Evolutionary conservation across 2,113 vertebrate species (phyloP).

Genomic region (Fulmarus glacialis): DNA sequence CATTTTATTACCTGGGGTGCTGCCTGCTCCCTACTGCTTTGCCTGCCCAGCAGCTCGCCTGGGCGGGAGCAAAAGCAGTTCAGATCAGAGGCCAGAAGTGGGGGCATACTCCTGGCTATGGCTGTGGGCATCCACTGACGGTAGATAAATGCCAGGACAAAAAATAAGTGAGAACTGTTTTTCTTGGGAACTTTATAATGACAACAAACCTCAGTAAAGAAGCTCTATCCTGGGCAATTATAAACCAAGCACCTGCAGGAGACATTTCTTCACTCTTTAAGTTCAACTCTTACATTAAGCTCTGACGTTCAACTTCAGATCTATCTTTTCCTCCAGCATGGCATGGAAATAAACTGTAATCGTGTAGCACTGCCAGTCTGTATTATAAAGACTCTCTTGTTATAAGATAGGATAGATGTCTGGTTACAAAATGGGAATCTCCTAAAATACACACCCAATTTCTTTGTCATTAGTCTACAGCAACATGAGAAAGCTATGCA

Average conservation of each 20-base stretch:
- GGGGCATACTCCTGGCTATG: not conserved
- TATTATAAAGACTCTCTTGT: not conserved
- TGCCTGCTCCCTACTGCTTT: constrained; percentile 33
- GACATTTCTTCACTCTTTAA: not conserved
- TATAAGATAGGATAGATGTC: not conserved
- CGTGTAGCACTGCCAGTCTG: not conserved
- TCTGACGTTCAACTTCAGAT: not conserved
- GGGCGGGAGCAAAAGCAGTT: not conserved
- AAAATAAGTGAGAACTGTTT: not conserved
- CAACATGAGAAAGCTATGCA: not conserved
- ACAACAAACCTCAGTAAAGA: not conserved
- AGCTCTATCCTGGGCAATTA: not conserved
- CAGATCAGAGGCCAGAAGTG: constrained; percentile 14
- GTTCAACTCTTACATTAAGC: not conserved
- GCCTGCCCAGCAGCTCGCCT: not conserved
- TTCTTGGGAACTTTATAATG: not conserved
- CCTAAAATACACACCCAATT: not conserved
- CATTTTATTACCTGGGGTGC: constrained; percentile 61
- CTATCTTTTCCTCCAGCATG: not conserved
- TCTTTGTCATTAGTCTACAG: not conserved
- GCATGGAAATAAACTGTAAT: not conserved
- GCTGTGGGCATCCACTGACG: not conserved
- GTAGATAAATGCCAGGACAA: not conserved
- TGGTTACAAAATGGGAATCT: not conserved
- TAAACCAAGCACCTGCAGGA: not conserved